phyloP scores from a whole-genome alignment of 2,888 invertebrate genomes.

The Leucophora obtusa region DNA sequence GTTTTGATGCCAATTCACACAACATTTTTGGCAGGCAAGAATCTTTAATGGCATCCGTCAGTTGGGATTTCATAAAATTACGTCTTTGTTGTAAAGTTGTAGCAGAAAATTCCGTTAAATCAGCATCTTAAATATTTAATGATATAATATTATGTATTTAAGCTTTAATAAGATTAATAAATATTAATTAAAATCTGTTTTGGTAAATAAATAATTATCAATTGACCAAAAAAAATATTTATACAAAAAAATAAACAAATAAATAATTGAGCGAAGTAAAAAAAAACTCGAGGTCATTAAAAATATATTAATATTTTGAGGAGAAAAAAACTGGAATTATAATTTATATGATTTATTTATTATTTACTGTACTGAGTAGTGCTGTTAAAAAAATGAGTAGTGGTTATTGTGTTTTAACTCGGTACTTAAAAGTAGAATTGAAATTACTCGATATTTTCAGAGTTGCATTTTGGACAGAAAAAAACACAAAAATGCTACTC shows the following conservation, averaged over 20 bases:
- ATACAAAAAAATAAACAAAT: neutral
- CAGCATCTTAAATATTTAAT: conserved; percentile 67
- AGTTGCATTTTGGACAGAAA: no score
- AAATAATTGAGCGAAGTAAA: neutral
- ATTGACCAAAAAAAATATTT: neutral
- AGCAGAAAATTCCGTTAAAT: conserved; percentile 74
- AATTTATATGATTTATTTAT: neutral
- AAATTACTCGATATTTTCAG: no score
- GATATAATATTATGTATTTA: neutral
- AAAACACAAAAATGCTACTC: no score
- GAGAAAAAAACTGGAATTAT: conserved; percentile 12
- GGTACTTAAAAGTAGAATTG: no score
- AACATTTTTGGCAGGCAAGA: conserved; percentile 78
- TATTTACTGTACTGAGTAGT: no score
- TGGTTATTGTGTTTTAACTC: no score
- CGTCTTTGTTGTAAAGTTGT: conserved; percentile 69
- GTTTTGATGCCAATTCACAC: conserved; percentile 78
- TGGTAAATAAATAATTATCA: neutral
- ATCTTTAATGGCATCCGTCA: conserved; percentile 77
- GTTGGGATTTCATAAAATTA: conserved; percentile 70
- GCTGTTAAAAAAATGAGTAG: no score
- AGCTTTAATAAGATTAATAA: neutral
- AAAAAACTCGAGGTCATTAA: neutral
- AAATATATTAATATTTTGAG: neutral
- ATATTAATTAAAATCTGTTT: neutral